Evolutionary conservation across 2,113 vertebrate genomes (phyloP).

Genomic region (Speoplatyrhinus poulsoni): DNA sequence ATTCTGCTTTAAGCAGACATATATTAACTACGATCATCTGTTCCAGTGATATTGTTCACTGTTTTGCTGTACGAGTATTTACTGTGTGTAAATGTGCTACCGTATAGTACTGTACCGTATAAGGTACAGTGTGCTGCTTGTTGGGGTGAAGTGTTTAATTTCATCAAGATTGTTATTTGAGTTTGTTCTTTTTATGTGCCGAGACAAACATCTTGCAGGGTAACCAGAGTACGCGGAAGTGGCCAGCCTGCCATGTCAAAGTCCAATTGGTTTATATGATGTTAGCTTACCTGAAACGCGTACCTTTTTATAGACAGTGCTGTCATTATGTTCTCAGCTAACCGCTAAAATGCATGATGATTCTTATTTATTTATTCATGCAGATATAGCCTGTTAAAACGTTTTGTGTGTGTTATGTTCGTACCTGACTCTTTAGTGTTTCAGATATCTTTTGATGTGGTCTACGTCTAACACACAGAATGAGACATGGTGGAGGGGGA

Average conservation of each 20-base stretch:
- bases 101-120: no score
- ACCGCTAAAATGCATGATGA: neutral
- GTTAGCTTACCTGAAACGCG: neutral
- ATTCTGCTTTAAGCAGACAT: neutral
- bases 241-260: neutral
- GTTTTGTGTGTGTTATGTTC: neutral
- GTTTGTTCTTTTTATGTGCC: no score
- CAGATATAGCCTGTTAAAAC: neutral
- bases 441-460: constrained; percentile 20
- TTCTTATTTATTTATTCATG: neutral
- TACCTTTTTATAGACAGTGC: neutral
- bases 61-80: no score
- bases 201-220: neutral
- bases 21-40: rapidly evolving
- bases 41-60: neutral
- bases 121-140: no score
- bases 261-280: neutral
- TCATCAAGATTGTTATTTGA: no score
- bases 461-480: neutral
- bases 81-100: no score
- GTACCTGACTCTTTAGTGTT: constrained; percentile 13
- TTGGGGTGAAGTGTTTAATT: no score
- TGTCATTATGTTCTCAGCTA: neutral
- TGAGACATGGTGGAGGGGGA: neutral
- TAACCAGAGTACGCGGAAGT: constrained; percentile 62